A percentile compares a stretch with the other conserved stretches of the same genome.
Conservation (phyloP, 1,140 invertebrate genomes). For the Drosophila parvula region DNA sequence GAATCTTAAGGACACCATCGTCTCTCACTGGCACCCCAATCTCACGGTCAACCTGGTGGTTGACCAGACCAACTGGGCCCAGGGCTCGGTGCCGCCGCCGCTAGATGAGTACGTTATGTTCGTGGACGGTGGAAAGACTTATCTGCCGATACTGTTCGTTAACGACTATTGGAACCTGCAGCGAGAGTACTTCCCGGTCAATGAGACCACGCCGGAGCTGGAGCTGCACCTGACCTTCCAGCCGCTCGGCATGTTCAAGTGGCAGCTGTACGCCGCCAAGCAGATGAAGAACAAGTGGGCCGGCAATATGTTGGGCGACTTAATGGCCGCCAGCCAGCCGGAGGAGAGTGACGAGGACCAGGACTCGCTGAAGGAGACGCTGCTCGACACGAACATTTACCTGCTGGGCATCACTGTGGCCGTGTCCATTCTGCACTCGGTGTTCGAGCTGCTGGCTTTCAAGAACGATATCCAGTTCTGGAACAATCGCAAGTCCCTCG, state of each 20-base stretch:
- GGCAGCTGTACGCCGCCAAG: slow-evolving; percentile 99
- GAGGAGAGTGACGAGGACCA: slow-evolving; percentile 92
- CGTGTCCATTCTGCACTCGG: slow-evolving; percentile 97
- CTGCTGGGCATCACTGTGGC: slow-evolving; percentile 95
- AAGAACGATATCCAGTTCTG: slow-evolving; percentile 99
- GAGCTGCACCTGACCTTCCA: slow-evolving; percentile 94
- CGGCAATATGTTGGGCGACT: slow-evolving; percentile 86
- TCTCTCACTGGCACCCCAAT: slow-evolving; percentile 99
- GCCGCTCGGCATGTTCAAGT: slow-evolving; percentile 97
- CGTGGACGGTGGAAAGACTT: slow-evolving; percentile 91
- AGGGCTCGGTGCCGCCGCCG: slow-evolving; percentile 94
- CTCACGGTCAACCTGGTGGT: slow-evolving; percentile 97
- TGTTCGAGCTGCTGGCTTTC: slow-evolving; percentile 99
- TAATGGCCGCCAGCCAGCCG: slow-evolving; percentile 69
- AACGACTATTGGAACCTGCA: slow-evolving; percentile 99
- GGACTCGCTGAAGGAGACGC: slow-evolving; percentile 98
- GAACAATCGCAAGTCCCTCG: slow-evolving; percentile 98
- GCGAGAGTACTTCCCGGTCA: slow-evolving; percentile 97
- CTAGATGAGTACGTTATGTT: slow-evolving; percentile 97
- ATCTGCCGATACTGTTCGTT: slow-evolving; percentile 97
- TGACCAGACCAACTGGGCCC: slow-evolving; percentile 97
- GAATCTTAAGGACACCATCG: slow-evolving; percentile 93
- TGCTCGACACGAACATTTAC: slow-evolving; percentile 98
- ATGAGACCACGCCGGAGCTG: slow-evolving; percentile 91
- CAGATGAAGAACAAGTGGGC: slow-evolving; percentile 93